A percentile compares a stretch with the other conserved stretches of the same genome.
These are phyloP conservation scores for Podarcis raffonei DNA, from an alignment of 2,113 vertebrate genomes.

Conservation along the genomic window DNA sequence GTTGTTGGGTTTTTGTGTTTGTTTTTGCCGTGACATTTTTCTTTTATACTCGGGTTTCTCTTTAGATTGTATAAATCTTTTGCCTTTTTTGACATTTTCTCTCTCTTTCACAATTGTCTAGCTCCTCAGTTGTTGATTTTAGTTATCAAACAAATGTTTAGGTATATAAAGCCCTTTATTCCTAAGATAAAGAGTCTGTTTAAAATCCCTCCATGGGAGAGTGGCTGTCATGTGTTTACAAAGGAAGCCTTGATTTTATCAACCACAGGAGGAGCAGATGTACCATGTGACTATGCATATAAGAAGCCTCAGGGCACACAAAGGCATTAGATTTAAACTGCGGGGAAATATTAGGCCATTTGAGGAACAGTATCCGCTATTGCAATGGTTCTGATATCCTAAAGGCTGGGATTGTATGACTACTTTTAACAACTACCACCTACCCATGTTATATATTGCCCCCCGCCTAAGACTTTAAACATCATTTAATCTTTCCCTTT, in stretches of 20 bases:
- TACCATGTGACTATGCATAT: not conserved
- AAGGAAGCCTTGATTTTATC: not conserved
- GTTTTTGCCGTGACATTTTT: too few relatives aligned
- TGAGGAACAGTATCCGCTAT: not conserved
- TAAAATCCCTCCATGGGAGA: not conserved
- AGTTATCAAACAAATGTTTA: slow-evolving; percentile 1
- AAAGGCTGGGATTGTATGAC: not conserved
- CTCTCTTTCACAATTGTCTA: slow-evolving; percentile 6
- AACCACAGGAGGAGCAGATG: not conserved
- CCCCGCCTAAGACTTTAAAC: not conserved
- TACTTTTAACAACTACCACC: not conserved
- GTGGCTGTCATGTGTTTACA: not conserved
- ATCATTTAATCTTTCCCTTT: not conserved
- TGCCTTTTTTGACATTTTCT: not conserved
- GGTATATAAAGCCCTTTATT: not conserved
- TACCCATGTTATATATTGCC: not conserved
- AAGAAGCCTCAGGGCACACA: not conserved
- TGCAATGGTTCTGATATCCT: not conserved
- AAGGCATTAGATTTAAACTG: not conserved
- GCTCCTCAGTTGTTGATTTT: not conserved
- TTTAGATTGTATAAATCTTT: too few relatives aligned
- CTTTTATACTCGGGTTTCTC: too few relatives aligned
- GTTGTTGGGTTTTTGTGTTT: too few relatives aligned
- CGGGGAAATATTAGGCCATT: not conserved
- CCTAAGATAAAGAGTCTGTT: not conserved